Conservation (phyloP, 1,140 invertebrate species). For the Nephotettix cincticeps region DNA sequence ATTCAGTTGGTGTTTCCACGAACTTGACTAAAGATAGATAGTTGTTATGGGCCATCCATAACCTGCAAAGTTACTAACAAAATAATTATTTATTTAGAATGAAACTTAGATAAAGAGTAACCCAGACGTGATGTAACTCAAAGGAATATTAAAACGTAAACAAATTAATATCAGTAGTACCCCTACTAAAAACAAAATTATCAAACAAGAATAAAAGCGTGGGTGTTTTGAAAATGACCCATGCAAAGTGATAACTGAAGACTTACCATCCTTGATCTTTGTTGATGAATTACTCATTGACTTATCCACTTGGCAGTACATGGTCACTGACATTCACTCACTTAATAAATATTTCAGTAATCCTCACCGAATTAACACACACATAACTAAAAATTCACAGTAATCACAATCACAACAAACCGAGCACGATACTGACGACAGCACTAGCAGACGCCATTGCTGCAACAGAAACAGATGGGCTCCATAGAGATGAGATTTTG, state of each 20-base stretch:
- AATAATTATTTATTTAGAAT: no score
- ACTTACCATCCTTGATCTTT: conserved; percentile 39
- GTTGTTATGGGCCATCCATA: no score
- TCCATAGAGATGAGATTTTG: conserved; percentile 17
- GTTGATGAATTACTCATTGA: conserved; percentile 34
- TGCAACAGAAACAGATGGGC: conserved; percentile 25
- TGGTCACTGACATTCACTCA: conserved; percentile 25
- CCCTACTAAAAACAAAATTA: no score
- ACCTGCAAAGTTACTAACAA: no score
- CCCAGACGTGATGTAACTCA: not conserved
- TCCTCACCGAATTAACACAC: conserved; percentile 21
- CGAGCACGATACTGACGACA: conserved; percentile 3
- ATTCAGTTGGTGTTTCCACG: no score
- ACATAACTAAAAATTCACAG: conserved; percentile 6
- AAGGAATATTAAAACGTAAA: not conserved
- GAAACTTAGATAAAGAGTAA: no score
- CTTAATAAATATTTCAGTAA: conserved; percentile 3
- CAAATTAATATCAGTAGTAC: no score
- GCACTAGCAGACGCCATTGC: conserved; percentile 26
- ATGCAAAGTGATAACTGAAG: not conserved
- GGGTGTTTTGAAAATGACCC: not conserved
- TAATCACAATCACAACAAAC: conserved; percentile 19
- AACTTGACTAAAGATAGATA: no score
- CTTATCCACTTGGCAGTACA: conserved; percentile 40
- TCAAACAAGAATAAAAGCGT: not conserved